phyloP scores from a whole-genome alignment of 2,888 invertebrate genomes.

The Plagiodera versicolora region DNA sequence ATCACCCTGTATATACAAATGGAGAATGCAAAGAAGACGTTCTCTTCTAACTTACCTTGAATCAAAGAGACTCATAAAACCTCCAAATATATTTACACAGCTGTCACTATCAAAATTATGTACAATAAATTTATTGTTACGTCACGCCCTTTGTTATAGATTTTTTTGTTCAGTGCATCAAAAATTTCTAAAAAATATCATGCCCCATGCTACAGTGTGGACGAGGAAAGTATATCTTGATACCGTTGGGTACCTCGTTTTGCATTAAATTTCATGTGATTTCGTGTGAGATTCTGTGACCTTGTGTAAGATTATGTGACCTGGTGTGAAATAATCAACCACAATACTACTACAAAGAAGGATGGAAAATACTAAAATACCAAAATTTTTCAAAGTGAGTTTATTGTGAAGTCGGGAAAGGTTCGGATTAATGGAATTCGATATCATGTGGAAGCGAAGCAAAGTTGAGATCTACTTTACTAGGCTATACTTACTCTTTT shows the following conservation, averaged over 20 bases:
- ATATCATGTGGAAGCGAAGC: background rate
- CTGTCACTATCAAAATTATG: background rate
- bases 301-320: constrained; percentile 36
- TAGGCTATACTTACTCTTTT: background rate
- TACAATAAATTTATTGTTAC: no score
- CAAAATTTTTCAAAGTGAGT: constrained; percentile 23
- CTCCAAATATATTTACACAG: background rate
- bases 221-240: constrained; percentile 55
- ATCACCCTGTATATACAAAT: no score
- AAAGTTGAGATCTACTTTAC: background rate
- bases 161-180: constrained; percentile 9
- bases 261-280: constrained; percentile 14
- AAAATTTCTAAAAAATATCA: constrained; percentile 36
- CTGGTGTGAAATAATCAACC: constrained; percentile 38
- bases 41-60: no score
- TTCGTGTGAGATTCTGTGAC: constrained; percentile 35
- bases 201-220: constrained; percentile 52
- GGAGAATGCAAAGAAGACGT: no score
- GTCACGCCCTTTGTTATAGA: constrained; percentile 16
- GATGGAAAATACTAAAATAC: constrained; percentile 29
- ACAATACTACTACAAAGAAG: constrained; percentile 42
- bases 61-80: no score
- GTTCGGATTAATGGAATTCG: constrained; percentile 19
- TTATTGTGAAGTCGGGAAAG: constrained; percentile 3
- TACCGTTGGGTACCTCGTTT: constrained; percentile 45